Base-by-base conservation (phyloP, 2,113 vertebrate genomes). In the Limanda limanda region DNA sequence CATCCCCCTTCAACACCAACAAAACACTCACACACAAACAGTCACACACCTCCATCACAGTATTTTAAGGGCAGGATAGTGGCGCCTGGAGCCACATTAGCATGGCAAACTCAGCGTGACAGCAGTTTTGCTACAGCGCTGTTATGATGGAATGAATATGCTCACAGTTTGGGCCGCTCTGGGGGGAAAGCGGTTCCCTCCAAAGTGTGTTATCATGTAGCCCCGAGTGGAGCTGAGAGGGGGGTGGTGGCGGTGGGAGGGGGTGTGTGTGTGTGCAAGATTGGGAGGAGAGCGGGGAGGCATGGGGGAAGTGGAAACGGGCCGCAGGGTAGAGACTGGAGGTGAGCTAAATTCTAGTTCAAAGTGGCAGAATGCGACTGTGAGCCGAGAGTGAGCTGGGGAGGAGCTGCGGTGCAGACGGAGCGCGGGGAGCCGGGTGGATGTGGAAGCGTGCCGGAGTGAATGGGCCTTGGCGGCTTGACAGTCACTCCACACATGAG, bases 191-290 rank as follows among this genome's bases (percentile, higher is more conserved):
- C 74, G 48, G 79, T 59, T 85, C 76, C 62, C 88, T 90, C 90
- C 81, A 90, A 91, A 91, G 88, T 93, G 89, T 92, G 90, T 85
- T 89, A 88, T 85, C 84, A 76, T 77, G 86, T 87, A 68, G 82
- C 91, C 90, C 76, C 25, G 25, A 88, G 91, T 90, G 84, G 83
- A 75, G 78, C 90, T 87, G 52, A 52, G 15, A 79, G 88, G 89
- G 48, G 67, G 79, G 47, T 48, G 57, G 21, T 62, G 42, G 68
- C 48, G 62, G 45, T 58, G 18, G 71, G 79, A 85, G 74, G 66
- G 77, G 74, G 71, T 70, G 25, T 57, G 55, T 76, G 81, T 52
- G 75, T 25, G 56, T 25, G 23, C 5, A 27, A 27, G 58, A 60
- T 51, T 64, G 79, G 57, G 21, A 62, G 48, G 68, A 48, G 62